phyloP scores from a whole-genome alignment of 2,113 vertebrate species.

The Lepus timidus region DNA sequence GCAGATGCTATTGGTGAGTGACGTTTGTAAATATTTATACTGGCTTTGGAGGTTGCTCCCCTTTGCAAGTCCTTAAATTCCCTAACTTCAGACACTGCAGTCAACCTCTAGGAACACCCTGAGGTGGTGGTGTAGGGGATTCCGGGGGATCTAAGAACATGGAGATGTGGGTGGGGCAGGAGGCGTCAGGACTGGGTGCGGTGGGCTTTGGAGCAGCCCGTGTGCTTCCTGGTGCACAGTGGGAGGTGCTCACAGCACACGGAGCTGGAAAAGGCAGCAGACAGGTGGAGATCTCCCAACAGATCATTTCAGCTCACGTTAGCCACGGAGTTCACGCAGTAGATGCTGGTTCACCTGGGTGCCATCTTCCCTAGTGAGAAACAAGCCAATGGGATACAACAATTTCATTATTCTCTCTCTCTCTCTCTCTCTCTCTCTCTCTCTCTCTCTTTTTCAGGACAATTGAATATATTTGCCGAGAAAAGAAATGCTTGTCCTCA shows the following conservation, averaged over 20 bases:
- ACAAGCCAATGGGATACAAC: not conserved
- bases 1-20: not conserved
- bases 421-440: not conserved
- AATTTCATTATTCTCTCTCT: too few species aligned
- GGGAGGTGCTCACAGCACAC: not conserved
- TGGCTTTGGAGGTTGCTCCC: not conserved
- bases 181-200: not conserved
- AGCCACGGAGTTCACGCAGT: not conserved
- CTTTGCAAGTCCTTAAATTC: not conserved
- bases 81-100: not conserved
- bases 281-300: fast-evolving
- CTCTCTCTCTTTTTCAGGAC: not conserved
- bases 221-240: not conserved
- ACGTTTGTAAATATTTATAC: not conserved
- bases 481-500: not conserved
- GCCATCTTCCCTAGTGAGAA: not conserved
- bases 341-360: not conserved
- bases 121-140: too few species aligned
- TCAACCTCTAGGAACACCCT: not conserved
- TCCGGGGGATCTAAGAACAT: not conserved
- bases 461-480: not conserved
- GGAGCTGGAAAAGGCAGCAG: not conserved
- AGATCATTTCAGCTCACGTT: not conserved
- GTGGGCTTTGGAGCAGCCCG: too few species aligned
- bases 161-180: too few species aligned